Evolutionary conservation across 1,140 invertebrate genomes (phyloP).

Genomic region (Diabrotica undecimpunctata): DNA sequence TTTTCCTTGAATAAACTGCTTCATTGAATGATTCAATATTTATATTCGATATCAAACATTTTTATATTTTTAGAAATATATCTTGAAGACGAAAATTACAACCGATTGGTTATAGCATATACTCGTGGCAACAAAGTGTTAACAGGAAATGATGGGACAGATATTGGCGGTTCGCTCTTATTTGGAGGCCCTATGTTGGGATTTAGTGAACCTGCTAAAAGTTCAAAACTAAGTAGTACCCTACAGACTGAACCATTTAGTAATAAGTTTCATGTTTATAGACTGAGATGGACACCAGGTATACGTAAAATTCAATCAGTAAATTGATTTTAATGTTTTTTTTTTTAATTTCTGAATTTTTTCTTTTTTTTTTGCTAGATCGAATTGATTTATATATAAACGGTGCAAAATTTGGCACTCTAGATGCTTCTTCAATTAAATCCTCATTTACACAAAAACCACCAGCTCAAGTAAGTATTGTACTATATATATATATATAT

Average conservation of each 20-base stretch:
- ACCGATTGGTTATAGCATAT: constrained; percentile 36
- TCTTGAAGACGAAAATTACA: constrained; percentile 27
- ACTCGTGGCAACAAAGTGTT: constrained; percentile 35
- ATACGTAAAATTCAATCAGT: constrained; percentile 9
- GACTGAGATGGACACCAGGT: constrained; percentile 32
- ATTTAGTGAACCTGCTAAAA: constrained; percentile 26
- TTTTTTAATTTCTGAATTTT: constrained; percentile 3
- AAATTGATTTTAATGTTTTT: neutral
- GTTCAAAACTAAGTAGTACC: constrained; percentile 25
- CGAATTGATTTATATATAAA: constrained; percentile 19
- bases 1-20: no score
- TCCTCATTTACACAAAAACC: neutral
- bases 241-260: constrained; percentile 19
- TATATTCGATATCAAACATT: neutral
- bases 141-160: constrained; percentile 20
- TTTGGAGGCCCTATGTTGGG: constrained; percentile 33
- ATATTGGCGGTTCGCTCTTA: constrained; percentile 32
- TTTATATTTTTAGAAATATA: constrained; percentile 32
- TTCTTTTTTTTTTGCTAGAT: constrained; percentile 26
- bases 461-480: neutral
- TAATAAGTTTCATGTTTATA: constrained; percentile 31
- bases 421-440: neutral
- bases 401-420: constrained; percentile 19
- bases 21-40: no score
- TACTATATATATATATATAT: no score